Evolutionary conservation across 35 echinoderm and acorn worm species (phyloP), one percentile per base, ranked within the genome.

Genomic region (Ophiothrix spiculata): DNA sequence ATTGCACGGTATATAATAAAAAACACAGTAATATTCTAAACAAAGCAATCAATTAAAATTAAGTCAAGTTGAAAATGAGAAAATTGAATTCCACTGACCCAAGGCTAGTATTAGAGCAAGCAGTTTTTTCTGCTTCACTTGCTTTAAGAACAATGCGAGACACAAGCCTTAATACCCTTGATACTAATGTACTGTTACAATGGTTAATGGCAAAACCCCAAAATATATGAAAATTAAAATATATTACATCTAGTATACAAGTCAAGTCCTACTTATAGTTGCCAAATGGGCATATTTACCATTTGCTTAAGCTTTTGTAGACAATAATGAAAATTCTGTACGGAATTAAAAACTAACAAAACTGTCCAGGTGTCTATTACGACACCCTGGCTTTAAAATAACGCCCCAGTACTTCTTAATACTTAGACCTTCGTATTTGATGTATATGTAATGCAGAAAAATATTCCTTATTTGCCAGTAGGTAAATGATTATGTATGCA

Each of bases 51-150:
- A 69, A 69, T 69, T 69, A 69, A 69, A 69, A 69, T 69, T 15
- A 69, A 69, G 60, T 69, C 10, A 69, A 69, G 60, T 69, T n/a
- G 60, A 69, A 69, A 69, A 69, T 69, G 23, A 69, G 60, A 69
- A 69, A 69, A 69, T 69, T 69, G 60, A 25, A 69, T 69, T 69
- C 29, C 16, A 69, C 2, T 69, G 23, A 69, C 60, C 60, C 60
- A 69, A 4, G 60, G 60, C 60, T 10, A n/a, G 23, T 69, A 69
- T 69, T 69, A 69, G 21, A 69, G 60, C 60, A n/a, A 28, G 25
- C 60, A 25, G 60, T 28, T 69, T 69, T 54, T 69, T 69, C 60
- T 28, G 23, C 60, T 28, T 69, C 60, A 69, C 60, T 69, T 69
- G 25, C n/a, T 69, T 28, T 28, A 25, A 28, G 60, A 69, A 69